These are phyloP conservation scores for Brachionus plicatilis DNA, from an alignment of 1,140 invertebrate genomes.

Conservation along the genomic window DNA sequence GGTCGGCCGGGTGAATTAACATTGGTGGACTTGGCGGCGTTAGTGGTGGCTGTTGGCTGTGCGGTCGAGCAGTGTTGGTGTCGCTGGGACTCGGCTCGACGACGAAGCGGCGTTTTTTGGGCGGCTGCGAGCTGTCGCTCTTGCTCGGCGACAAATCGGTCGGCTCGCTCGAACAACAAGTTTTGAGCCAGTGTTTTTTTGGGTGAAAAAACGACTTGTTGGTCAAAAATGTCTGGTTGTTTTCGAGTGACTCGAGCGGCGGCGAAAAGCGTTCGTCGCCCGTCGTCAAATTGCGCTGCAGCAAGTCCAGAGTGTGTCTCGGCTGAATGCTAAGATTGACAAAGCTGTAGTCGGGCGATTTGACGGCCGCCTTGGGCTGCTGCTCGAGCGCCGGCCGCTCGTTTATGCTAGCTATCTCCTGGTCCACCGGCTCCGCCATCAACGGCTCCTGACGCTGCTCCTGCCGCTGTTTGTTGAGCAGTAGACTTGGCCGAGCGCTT, in stretches of 20 bases:
- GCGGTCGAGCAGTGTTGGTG: background rate
- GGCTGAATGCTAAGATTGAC: slow-evolving; percentile 4
- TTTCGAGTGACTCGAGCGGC: background rate
- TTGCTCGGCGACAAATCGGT: background rate
- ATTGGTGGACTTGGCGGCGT: background rate
- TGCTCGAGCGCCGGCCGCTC: background rate
- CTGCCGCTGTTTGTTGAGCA: background rate
- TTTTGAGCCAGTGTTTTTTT: slow-evolving; percentile 25
- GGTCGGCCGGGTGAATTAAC: background rate
- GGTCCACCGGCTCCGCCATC: background rate
- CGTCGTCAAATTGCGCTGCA: background rate
- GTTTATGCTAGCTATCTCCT: slow-evolving; percentile 5
- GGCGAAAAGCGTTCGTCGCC: background rate
- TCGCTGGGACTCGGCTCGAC: background rate
- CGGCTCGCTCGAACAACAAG: background rate
- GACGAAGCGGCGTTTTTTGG: background rate
- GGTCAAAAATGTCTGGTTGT: background rate
- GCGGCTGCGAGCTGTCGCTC: background rate
- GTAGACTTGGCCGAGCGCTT: background rate
- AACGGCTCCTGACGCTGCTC: no score
- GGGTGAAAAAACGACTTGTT: background rate
- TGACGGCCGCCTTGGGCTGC: background rate
- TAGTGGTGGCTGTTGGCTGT: background rate
- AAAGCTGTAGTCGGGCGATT: slow-evolving; percentile 26
- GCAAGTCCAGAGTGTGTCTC: background rate